Percentiles rank a stretch among this genome's conserved stretches.
phyloP scores from a whole-genome alignment of 1,140 invertebrate species.

The Hylaeus anthracinus region DNA sequence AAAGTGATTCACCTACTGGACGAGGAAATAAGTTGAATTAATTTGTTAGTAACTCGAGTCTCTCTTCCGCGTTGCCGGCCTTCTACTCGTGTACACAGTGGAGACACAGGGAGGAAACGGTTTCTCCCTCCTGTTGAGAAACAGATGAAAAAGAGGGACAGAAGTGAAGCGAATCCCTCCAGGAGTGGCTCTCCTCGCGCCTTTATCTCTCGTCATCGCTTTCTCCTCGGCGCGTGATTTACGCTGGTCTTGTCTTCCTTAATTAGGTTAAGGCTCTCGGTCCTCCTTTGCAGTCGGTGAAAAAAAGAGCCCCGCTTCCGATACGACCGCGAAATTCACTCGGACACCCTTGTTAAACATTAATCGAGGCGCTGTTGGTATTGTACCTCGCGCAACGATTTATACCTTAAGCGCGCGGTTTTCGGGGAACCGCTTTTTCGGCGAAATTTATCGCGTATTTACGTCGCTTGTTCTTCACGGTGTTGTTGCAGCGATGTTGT shows the following conservation, averaged over 20 bases:
- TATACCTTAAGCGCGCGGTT: slow-evolving; percentile 2
- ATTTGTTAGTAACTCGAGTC: too few species aligned
- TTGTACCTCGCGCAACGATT: slow-evolving; percentile 33
- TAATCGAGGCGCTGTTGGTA: slow-evolving; percentile 46
- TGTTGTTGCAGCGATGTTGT: slow-evolving; percentile 14
- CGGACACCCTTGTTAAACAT: slow-evolving; percentile 46
- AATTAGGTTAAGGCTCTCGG: slow-evolving; percentile 68
- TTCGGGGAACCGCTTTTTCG: slow-evolving; percentile 15
- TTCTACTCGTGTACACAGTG: too few species aligned
- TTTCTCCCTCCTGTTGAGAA: background rate
- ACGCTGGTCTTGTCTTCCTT: slow-evolving; percentile 64
- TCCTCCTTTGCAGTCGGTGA: slow-evolving; percentile 16
- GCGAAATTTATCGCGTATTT: slow-evolving; percentile 42
- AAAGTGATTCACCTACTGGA: too few species aligned
- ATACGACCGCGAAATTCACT: slow-evolving; percentile 47
- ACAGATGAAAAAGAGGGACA: slow-evolving; percentile 2
- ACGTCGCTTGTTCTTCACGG: slow-evolving; percentile 25
- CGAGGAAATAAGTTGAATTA: too few species aligned
- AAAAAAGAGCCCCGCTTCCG: slow-evolving; percentile 38
- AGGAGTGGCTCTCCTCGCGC: slow-evolving; percentile 44
- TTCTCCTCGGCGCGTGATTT: slow-evolving; percentile 68
- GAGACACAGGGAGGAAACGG: too few species aligned
- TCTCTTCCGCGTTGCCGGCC: too few species aligned
- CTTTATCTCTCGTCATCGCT: slow-evolving; percentile 71
- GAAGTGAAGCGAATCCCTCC: slow-evolving; percentile 51